Conservation (phyloP, 2,113 vertebrate genomes). For the Silurus meridionalis region DNA sequence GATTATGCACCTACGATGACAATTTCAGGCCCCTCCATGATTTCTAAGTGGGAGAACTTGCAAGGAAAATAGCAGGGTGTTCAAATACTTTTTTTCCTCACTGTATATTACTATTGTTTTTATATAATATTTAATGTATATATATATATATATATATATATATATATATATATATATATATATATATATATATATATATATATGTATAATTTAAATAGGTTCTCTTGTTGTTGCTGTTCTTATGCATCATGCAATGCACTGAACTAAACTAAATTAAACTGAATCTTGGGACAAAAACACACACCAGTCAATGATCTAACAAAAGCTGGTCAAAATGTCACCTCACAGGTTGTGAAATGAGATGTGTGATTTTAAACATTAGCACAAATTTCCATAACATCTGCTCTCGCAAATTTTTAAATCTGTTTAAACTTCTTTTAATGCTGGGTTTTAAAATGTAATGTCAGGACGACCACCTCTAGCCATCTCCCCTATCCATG, state of each 20-base stretch:
- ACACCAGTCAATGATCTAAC: not conserved
- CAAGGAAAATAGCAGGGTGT: too few relatives aligned
- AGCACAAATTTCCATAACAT: conserved; percentile 69
- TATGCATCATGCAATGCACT: too few relatives aligned
- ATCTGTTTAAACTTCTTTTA: conserved; percentile 57
- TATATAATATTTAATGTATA: not conserved
- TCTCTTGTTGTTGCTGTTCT: too few relatives aligned
- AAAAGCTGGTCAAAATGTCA: conserved; percentile 17
- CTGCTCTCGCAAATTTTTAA: conserved; percentile 68
- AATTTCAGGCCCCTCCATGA: too few relatives aligned
- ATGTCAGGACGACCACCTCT: conserved; percentile 64
- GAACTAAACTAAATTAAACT: not conserved
- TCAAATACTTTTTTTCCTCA: too few relatives aligned
- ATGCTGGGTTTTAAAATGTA: conserved; percentile 54
- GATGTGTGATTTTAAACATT: conserved; percentile 54
- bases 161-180: too few relatives aligned
- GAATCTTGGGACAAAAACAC: not conserved
- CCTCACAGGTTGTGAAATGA: conserved; percentile 12
- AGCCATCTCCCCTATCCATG: conserved; percentile 62
- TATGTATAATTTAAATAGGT: too few relatives aligned
- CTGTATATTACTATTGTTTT: too few relatives aligned
- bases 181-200: too few relatives aligned
- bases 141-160: too few relatives aligned
- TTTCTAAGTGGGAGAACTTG: too few relatives aligned
- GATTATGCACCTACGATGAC: too few relatives aligned